These are phyloP conservation scores for Corapipo altera DNA, from an alignment of 2,113 vertebrate species.

Conservation along the genomic window DNA sequence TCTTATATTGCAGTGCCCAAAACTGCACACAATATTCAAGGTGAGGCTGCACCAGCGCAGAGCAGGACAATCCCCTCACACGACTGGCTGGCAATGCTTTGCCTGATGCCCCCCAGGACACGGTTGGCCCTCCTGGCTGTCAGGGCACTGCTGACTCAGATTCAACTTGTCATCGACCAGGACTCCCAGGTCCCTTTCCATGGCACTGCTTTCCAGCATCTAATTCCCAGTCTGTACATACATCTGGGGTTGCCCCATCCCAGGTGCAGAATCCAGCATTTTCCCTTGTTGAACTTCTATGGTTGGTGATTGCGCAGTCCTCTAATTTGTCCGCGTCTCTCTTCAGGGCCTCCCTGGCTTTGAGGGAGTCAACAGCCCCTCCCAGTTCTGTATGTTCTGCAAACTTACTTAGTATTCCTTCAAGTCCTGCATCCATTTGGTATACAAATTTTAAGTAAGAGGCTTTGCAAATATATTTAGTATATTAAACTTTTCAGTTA, in stretches of 20 bases:
- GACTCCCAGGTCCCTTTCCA: neutral
- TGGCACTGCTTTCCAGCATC: neutral
- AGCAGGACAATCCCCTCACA: neutral
- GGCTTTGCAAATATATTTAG: neutral
- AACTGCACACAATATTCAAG: neutral
- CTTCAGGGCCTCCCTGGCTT: neutral
- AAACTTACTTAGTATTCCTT: neutral
- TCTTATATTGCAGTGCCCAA: fast-evolving
- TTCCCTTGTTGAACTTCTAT: neutral
- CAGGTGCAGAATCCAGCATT: neutral
- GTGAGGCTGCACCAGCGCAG: neutral
- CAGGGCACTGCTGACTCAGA: neutral
- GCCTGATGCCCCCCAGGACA: neutral
- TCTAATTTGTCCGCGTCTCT: neutral
- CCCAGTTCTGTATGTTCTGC: neutral
- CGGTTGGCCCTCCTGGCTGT: neutral
- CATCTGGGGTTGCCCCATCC: neutral
- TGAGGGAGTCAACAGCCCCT: neutral
- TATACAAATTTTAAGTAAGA: neutral
- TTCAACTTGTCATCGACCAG: fast-evolving
- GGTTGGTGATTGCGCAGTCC: neutral
- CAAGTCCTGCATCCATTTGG: neutral
- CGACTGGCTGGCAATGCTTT: fast-evolving
- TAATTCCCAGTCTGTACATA: neutral
- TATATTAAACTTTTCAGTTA: neutral